phyloP scores from a whole-genome alignment of 2,888 invertebrate species.

The Nineta flava region DNA sequence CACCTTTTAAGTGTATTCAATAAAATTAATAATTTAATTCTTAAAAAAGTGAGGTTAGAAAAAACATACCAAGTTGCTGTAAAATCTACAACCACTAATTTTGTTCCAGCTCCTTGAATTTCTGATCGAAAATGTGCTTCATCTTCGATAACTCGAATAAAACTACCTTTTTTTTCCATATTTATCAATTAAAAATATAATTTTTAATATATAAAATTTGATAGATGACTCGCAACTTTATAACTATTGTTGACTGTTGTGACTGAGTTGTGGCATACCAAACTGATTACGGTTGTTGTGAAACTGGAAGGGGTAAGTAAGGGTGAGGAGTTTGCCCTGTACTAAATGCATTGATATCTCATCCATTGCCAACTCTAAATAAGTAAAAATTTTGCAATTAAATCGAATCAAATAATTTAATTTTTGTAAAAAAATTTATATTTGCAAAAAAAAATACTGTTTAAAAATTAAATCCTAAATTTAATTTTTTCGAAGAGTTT shows the following conservation, averaged over 20 bases:
- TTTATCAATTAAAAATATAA: not conserved
- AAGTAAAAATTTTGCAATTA: too few species aligned
- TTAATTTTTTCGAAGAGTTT: too few species aligned
- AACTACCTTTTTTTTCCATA: not conserved
- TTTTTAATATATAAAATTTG: not conserved
- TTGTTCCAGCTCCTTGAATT: conserved; percentile 68
- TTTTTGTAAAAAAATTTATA: too few species aligned
- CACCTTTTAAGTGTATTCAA: conserved; percentile 47
- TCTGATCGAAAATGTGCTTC: conserved; percentile 75
- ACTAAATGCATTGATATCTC: too few species aligned
- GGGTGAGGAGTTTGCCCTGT: too few species aligned
- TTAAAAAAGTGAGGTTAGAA: conserved; percentile 10
- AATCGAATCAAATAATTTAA: too few species aligned
- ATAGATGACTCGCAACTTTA: conserved; percentile 2
- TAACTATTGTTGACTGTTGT: not conserved
- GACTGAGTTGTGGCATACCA: too few species aligned
- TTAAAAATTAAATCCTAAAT: too few species aligned
- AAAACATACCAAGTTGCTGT: conserved; percentile 74
- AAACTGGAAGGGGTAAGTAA: too few species aligned
- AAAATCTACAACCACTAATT: conserved; percentile 87
- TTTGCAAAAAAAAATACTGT: too few species aligned
- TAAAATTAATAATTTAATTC: not conserved
- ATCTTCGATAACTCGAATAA: conserved; percentile 48
- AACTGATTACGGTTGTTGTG: too few species aligned
- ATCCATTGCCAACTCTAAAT: too few species aligned